Base-by-base conservation (phyloP, 2,888 invertebrate genomes). In the Stenoptilia bipunctidactyla region DNA sequence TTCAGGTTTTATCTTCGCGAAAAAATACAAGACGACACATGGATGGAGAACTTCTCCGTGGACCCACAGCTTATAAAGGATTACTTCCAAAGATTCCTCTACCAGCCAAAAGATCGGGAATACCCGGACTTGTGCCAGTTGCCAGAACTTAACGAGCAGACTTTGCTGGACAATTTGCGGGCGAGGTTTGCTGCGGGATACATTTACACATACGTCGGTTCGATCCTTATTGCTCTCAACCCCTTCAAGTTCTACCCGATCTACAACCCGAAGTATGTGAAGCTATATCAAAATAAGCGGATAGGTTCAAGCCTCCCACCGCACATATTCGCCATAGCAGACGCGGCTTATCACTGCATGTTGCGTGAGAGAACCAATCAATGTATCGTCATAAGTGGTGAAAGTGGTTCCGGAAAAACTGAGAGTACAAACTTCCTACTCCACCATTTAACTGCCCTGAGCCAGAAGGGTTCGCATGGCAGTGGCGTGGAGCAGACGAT, bases 401-500 rank as follows among this genome's bases (percentile, higher is more conserved):
- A 96, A 74, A 94, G 94, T 69, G 96, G 96, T 44, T 94, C 94
- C n/a, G 96, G 97, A 3, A 97, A 97, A 83, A 97, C 97, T 1
- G 97, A 97, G 71, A 96, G 95, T 66, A 97, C 97, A 15, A 97
- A 97, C 85, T 94, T 97, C 71, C 87, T 97, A 47, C 85, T 98
- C 40, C 97, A 97, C 72, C 97, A 97, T 75, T 84, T 98, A 58
- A 97, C 97, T 0, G 96, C 97, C 6, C 86, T 97, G 41, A 95
- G 94, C 69, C 97, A 97, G 74, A 97, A 97, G 66, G 96, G 96
- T 40, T 93, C 92, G 33, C 93, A 94, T 61, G 96, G 96, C 13
- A 94, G 94, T 64, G 96, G 96, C n/a, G 96, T 97, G 1, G 97
- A 98, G 71, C 97, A 97, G 79, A 97, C 96, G 10, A 96, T 98